Conservation (phyloP, 2,888 invertebrate genomes). For the Andrena minutula region DNA sequence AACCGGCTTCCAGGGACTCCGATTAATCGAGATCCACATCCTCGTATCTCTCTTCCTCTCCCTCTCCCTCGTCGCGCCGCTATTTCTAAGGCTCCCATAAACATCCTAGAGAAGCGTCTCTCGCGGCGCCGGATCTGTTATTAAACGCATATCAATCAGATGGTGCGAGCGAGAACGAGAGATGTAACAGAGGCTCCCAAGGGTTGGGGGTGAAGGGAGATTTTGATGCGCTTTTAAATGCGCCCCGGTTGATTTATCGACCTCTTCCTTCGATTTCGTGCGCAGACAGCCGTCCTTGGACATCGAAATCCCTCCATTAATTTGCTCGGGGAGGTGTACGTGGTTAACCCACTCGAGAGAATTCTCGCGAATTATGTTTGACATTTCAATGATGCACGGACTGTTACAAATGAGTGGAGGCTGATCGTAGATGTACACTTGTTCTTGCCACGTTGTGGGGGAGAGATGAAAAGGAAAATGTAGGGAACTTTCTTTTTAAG, state of each 20-base stretch:
- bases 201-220: neutral
- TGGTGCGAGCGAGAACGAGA: constrained; percentile 35
- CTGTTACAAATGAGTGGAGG: too few species aligned
- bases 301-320: constrained; percentile 63
- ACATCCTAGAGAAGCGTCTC: constrained; percentile 67
- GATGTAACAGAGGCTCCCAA: neutral
- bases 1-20: constrained; percentile 72
- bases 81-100: constrained; percentile 66
- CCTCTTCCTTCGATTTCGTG: constrained; percentile 72
- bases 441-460: too few species aligned
- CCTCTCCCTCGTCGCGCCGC: constrained; percentile 11
- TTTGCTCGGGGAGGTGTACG: constrained; percentile 11
- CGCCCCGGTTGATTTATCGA: constrained; percentile 80
- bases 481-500: too few species aligned
- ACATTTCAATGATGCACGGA: too few species aligned
- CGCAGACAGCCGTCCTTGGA: constrained; percentile 60
- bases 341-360: neutral
- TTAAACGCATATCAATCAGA: constrained; percentile 84
- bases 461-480: too few species aligned
- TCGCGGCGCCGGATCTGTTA: constrained; percentile 77
- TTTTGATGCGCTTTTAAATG: constrained; percentile 82
- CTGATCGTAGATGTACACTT: too few species aligned
- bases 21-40: constrained; percentile 71
- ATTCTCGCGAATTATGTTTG: neutral
- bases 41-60: constrained; percentile 24